Evolutionary conservation across 64 coral and sea anemone species (phyloP), one percentile per base, ranked within the genome.

Genomic region (Trachythela sp.): DNA sequence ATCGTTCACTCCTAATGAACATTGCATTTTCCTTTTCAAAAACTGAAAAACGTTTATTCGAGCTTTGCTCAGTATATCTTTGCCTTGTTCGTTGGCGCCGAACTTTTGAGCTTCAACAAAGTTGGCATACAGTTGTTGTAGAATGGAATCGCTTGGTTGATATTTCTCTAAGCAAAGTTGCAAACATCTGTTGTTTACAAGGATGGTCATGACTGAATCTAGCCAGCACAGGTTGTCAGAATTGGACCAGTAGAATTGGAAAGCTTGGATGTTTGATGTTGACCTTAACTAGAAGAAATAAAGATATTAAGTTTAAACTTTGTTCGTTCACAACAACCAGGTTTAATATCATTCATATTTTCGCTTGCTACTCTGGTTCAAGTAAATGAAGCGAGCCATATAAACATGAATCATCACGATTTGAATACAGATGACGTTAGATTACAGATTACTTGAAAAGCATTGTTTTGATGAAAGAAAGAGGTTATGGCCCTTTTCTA

Each of bases 21-120:
- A 99, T 36, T 99, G 94, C 91, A 99, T 93, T 27, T 89, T 93
- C 13, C 91, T 89, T 48, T 93, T 40, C 30, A 99, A 40, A 86
- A 91, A 93, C 4, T 39, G 41, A 94, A 94, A 99, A 37, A 99
- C 87, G 10, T 33, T 35, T 20, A 84, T 67, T 8, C 96, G 83
- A 1, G 85, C 67, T 35, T 92, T 84, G 13, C 84, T 4, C 24
- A 99, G 83, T n/a, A 84, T 14, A 30, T 71, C 76, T 22, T 70
- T 83, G 32, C 91, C 91, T 52, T 80, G 59, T 34, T 88, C 37
- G 14, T 10, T 70, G 56, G 49, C 43, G 48, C 36, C 39, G 9
- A 95, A 22, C 26, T 88, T 60, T 89, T 94, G 94, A 8, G 93
- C 96, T 50, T 60, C 70, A 2, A 27, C 36, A 80, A 91, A 99